Evolutionary conservation across 2,888 invertebrate genomes (phyloP), one percentile per base, ranked within the genome.

Genomic region (Drosophila mercatorum): DNA sequence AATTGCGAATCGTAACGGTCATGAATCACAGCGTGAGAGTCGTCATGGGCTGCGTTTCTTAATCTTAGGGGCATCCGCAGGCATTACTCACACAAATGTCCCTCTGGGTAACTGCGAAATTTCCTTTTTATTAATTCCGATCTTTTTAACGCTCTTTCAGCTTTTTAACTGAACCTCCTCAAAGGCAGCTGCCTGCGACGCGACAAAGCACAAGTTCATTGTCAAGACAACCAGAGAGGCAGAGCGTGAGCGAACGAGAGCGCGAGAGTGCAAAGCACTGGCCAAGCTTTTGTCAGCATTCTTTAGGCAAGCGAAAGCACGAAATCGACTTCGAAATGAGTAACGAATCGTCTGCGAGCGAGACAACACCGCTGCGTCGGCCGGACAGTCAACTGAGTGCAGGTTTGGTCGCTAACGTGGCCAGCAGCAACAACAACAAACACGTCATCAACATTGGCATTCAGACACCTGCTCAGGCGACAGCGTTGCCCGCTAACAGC

Each of bases 291-390:
- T 51, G 36, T 10, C 52, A 52, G 43, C 56, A 31, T 26, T 49
- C 56, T 41, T 12, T 63, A 72, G 34, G 61, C 57, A 74, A 46
- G 47, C 34, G 47, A 60, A 82, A 72, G 53, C 73, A 67, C 52
- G 36, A 28, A 36, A 61, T 53, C 34, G 7, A 47, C 46, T 75
- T 59, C n/a, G 57, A 64, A 91, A 93, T 92, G 93, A 93, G 92
- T 92, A 92, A 88, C 90, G 91, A 92, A 88, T 88, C 88, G 78
- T 83, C 91, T 73, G 87, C 90, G 81, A 92, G 90, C 81, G 93
- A 93, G 83, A 91, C 92, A 90, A 93, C 93, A 92, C 93, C 92
- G 88, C 86, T 93, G 52, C 91, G 92, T 75, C 91, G 90, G 75
- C 84, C 91, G 64, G 91, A 90, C 52, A 83, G 63, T 80, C 81